Evolutionary conservation across 2,797 vertebrate genomes (phyloP), one percentile per base, ranked within the genome.

Genomic region (Chrysolophus pictus): DNA sequence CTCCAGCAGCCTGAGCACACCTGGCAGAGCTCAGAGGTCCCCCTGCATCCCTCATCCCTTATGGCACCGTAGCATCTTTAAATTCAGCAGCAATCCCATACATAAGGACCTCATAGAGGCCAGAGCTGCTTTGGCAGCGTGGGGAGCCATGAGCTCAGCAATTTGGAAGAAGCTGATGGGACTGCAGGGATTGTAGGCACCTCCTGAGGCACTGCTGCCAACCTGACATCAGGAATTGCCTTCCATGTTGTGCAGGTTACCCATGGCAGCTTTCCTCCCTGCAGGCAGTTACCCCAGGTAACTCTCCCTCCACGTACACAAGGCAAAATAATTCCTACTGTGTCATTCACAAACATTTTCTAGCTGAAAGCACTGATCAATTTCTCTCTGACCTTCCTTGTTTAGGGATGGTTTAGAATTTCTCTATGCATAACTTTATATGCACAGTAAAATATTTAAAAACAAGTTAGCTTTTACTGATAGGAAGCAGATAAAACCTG

Each of bases 261-360:
- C 65, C 64, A 59, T 51, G 41, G 31, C 55, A n/a, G 63, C 62
- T 84, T 85, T 75, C 76, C 82, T 59, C 49, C 42, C 22, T 85
- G 9, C 39, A 46, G 65, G 79, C 49, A 58, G 29, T 68, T 73
- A 64, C 74, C 56, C 82, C 46, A 44, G 29, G 68, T 81, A n/a
- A 67, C 55, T 91, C 68, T 70, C 2, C 4, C 60, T 64, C 68
- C 13, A n/a, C 8, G 3, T 4, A 21, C 39, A 71, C 31, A 72
- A 62, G 18, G 39, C 6, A 21, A 16, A 55, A 37, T n/a, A 42
- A 67, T 56, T 82, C 17, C 46, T 62, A 63, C 87, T 31, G 23
- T 84, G 10, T 83, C 90, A 87, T 65, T 80, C 87, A 56, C 63
- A 68, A 88, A 60, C 35, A 87, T 68, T 18, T 92, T 87, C 82